Evolutionary conservation across 2,888 invertebrate genomes (phyloP).

Genomic region (Agelastica alni): DNA sequence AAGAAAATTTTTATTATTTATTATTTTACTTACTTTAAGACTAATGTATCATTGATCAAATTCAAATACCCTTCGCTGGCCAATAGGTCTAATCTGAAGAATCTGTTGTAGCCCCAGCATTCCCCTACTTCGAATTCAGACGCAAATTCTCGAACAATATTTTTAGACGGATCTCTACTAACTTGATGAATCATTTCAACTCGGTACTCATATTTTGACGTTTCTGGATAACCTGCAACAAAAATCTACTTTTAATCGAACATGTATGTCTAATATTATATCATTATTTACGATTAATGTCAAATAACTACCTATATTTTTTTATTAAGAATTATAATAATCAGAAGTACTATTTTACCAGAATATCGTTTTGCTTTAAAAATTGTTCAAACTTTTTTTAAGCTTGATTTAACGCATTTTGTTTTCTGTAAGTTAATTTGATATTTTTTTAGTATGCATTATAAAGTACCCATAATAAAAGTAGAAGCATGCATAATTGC

Average conservation of each 20-base stretch:
- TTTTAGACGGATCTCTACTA: slow-evolving; percentile 79
- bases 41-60: slow-evolving; percentile 79
- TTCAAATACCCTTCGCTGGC: slow-evolving; percentile 91
- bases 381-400: too few species aligned
- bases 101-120: slow-evolving; percentile 95
- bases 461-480: too few species aligned
- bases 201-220: slow-evolving; percentile 92
- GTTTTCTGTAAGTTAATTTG: too few species aligned
- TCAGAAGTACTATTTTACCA: slow-evolving; percentile 52
- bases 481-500: too few species aligned
- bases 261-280: too few species aligned
- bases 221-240: slow-evolving; percentile 76
- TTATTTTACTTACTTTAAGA: slow-evolving; percentile 69
- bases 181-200: slow-evolving; percentile 95
- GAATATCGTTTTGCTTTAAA: background rate
- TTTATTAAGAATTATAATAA: too few species aligned
- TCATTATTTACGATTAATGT: too few species aligned
- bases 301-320: too few species aligned
- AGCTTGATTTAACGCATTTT: too few species aligned
- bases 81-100: slow-evolving; percentile 86
- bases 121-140: slow-evolving; percentile 96
- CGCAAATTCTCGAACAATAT: slow-evolving; percentile 92
- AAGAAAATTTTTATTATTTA: too few species aligned
- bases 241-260: background rate
- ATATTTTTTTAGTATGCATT: too few species aligned